phyloP scores from a whole-genome alignment of 2,888 invertebrate genomes.

The Drosophila antonietae region DNA sequence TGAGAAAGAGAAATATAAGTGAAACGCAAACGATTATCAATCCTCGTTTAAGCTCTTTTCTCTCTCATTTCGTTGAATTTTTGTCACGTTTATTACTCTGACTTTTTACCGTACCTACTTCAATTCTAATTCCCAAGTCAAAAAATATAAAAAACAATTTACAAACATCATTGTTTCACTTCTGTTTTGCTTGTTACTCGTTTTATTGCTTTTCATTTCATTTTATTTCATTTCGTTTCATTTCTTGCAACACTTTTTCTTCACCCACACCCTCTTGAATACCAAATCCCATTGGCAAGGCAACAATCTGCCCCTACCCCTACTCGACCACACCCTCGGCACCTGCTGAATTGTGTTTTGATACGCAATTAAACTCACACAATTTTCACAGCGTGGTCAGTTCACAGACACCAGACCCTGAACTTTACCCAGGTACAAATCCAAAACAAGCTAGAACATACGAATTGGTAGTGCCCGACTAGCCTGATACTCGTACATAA shows the following conservation, averaged over 20 bases:
- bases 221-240: constrained; percentile 11
- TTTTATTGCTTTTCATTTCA: constrained; percentile 6
- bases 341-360: constrained; percentile 47
- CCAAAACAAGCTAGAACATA: no score
- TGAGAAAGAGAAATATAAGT: constrained; percentile 3
- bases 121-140: neutral
- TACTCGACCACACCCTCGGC: neutral
- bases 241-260: constrained; percentile 14
- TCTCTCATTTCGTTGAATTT: constrained; percentile 17
- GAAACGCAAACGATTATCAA: constrained; percentile 30
- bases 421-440: constrained; percentile 33
- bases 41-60: constrained; percentile 40
- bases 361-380: constrained; percentile 66
- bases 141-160: constrained; percentile 14
- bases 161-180: constrained; percentile 40
- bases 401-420: constrained; percentile 37
- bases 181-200: constrained; percentile 8
- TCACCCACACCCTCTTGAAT: constrained; percentile 4
- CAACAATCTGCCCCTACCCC: neutral
- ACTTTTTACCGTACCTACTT: neutral
- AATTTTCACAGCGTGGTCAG: constrained; percentile 54
- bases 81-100: neutral
- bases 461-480: neutral
- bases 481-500: neutral
- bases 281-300: constrained; percentile 10